Evolutionary conservation across 2,888 invertebrate genomes (phyloP), one percentile per base, ranked within the genome.

Genomic region (Aethes cnicana): DNA sequence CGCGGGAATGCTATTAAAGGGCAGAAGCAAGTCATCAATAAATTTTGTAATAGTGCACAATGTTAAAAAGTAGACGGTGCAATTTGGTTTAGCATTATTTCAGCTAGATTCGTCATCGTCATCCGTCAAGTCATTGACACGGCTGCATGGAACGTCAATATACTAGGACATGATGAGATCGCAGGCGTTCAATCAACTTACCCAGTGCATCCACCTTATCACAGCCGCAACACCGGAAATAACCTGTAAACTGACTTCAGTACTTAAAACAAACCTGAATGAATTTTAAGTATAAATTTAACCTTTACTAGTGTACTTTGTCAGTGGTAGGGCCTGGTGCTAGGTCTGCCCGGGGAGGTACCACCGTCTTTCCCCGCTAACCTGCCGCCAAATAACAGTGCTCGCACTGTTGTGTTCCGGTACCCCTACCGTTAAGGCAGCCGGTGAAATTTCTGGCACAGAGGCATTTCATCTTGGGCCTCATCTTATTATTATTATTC

Each of bases 61-160:
- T 18, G n/a, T 32, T 14, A 41, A 48, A 41, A 48, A 48, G n/a
- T 20, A 30, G 47, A 39, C 30, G 32, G 5, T 47, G 47, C 39
- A 47, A 47, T 47, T 36, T 9, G 23, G 16, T 43, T 30, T 43
- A 32, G 23, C 18, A 47, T 36, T 46, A 36, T 44, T 52, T 52
- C 25, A 39, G 25, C 23, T 9, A 6, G 37, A 84, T 84, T 84
- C 83, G 84, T 84, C 84, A 82, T 84, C 83, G 84, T 84, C 84
- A 82, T 83, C 81, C 74, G 72, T 79, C 78, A 79, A 81, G 87
- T 87, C 87, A 86, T 81, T 86, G 87, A 86, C 85, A 85, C 77
- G 68, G 69, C 71, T 85, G 84, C 84, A 85, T 67, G 67, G 66
- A 64, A 67, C 67, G 77, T 69, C 73, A 69, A 76, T 75, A 77